Conservation (phyloP, 2,888 invertebrate genomes). For the Pycnomerus fuliginosus region DNA sequence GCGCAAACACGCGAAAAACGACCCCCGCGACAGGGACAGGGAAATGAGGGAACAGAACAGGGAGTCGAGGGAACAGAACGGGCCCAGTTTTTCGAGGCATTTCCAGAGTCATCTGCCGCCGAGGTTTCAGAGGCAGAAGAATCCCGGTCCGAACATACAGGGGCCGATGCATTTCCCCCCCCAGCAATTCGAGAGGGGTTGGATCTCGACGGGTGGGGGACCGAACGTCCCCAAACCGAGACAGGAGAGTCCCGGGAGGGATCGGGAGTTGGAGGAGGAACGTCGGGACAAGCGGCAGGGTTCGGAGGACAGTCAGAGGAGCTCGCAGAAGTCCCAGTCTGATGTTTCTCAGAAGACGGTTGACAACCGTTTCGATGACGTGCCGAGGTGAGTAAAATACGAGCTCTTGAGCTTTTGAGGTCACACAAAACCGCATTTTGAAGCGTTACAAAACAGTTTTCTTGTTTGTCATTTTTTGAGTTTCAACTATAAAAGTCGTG, state of each 20-base stretch:
- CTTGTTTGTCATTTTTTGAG: no score
- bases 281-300: slow-evolving; percentile 44
- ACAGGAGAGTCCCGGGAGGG: slow-evolving; percentile 37
- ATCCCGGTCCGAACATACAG: slow-evolving; percentile 48
- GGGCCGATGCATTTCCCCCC: slow-evolving; percentile 35
- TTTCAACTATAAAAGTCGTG: no score
- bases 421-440: no score
- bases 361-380: slow-evolving; percentile 49
- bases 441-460: no score
- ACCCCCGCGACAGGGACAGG: slow-evolving; percentile 45
- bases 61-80: slow-evolving; percentile 54
- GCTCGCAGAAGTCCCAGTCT: slow-evolving; percentile 38
- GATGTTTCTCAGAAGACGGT: slow-evolving; percentile 36
- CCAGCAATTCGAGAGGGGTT: slow-evolving; percentile 32
- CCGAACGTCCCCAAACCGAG: slow-evolving; percentile 22
- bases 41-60: slow-evolving; percentile 32
- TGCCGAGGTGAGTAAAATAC: no score
- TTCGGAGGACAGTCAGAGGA: slow-evolving; percentile 44
- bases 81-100: slow-evolving; percentile 67
- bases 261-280: slow-evolving; percentile 39
- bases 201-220: slow-evolving; percentile 27
- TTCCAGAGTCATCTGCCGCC: slow-evolving; percentile 86
- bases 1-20: slow-evolving; percentile 38
- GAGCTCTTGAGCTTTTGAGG: no score
- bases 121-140: slow-evolving; percentile 75